Evolutionary conservation across 2,888 invertebrate species (phyloP).

Genomic region (Keiferia lycopersicella): DNA sequence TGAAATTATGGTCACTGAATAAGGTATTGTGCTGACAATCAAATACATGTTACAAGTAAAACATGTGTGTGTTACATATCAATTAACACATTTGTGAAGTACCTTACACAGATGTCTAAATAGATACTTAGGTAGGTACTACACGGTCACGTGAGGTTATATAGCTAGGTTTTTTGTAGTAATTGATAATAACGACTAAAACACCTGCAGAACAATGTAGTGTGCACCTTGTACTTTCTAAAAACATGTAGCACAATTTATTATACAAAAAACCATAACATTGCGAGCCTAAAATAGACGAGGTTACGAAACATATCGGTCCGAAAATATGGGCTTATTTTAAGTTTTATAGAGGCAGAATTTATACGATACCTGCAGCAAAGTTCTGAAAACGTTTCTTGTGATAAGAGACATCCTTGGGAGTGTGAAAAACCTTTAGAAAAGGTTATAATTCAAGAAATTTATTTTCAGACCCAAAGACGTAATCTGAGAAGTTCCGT

Average conservation of each 20-base stretch:
- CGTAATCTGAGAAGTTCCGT: slow-evolving; percentile 51
- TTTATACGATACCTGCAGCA: slow-evolving; percentile 62
- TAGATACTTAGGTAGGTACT: not conserved
- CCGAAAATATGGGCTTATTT: slow-evolving; percentile 17
- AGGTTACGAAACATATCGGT: slow-evolving; percentile 69
- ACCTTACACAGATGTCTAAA: not conserved
- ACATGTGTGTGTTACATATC: not conserved
- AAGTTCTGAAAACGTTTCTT: slow-evolving; percentile 65
- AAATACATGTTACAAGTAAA: not conserved
- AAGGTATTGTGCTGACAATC: not conserved
- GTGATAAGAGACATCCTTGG: slow-evolving; percentile 64
- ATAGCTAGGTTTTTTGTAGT: not conserved
- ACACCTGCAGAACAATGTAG: not conserved
- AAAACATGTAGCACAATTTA: not conserved
- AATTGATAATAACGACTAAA: not conserved
- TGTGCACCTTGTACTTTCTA: not conserved
- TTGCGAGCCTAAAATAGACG: slow-evolving; percentile 30
- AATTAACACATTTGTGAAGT: not conserved
- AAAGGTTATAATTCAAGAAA: slow-evolving; percentile 51
- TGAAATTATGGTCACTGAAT: slow-evolving; percentile 42
- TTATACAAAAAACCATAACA: slow-evolving; percentile 15
- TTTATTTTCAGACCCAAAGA: slow-evolving; percentile 62
- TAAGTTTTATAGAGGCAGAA: slow-evolving; percentile 3
- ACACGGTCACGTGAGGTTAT: slow-evolving; percentile 13
- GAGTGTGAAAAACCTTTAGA: slow-evolving; percentile 39